phyloP scores from a whole-genome alignment of 2,113 vertebrate species.

The Murina feae region DNA sequence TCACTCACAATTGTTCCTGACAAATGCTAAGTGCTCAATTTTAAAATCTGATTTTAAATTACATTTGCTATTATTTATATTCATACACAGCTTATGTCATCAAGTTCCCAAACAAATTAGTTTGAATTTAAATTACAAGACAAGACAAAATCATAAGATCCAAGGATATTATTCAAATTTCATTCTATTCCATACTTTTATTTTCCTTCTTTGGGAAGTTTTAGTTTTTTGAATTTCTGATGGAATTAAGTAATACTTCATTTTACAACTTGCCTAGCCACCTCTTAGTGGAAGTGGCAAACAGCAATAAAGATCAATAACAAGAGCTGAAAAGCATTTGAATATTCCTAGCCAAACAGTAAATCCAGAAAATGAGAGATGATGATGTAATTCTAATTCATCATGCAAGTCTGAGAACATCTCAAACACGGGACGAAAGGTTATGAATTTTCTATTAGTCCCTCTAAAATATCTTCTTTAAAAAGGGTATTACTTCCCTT shows the following conservation, averaged over 20 bases:
- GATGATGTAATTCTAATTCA: neutral
- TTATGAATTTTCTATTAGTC: neutral
- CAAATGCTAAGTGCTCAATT: neutral
- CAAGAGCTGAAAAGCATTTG: neutral
- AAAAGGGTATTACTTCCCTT: neutral
- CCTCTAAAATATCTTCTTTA: neutral
- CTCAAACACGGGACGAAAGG: neutral
- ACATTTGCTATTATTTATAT: neutral
- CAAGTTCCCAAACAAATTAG: neutral
- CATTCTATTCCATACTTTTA: neutral
- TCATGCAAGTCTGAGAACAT: neutral
- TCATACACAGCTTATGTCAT: neutral
- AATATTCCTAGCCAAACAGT: neutral
- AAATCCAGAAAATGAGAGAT: neutral
- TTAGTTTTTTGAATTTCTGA: neutral
- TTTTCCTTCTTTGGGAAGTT: neutral
- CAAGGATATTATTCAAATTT: neutral
- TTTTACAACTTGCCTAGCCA: neutral
- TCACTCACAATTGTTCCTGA: neutral
- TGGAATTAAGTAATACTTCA: neutral
- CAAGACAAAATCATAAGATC: neutral
- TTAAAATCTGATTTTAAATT: conserved; percentile 3
- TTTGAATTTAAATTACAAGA: neutral
- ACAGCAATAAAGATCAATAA: neutral
- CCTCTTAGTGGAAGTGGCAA: neutral